Base-by-base conservation (phyloP, 1,140 invertebrate genomes). In the Aphelenchoides avenae region DNA sequence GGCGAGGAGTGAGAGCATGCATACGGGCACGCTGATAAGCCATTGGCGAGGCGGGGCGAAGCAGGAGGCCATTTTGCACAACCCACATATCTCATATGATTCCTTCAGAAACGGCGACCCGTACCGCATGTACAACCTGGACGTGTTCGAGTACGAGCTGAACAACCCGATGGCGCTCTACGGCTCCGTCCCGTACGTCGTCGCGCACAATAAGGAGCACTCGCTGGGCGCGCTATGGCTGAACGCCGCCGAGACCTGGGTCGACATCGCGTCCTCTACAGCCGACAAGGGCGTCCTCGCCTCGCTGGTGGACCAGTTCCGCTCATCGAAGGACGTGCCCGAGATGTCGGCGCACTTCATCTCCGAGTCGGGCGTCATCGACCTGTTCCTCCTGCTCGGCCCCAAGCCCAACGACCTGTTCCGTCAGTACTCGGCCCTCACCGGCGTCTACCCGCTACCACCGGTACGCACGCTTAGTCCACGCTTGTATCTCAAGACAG, bases 111-210 rank as follows among this genome's bases (percentile, higher is more conserved):
- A 51, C 24, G 42, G 82, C 1, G 92, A 97, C 71, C 95, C 95
- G 0, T 98, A 97, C 77, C 83, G 95, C 26, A 79, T 99, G 13
- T 99, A 91, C 76, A 99, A 98, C 81, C 80, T 97, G 71, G 95
- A 99, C 81, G 93, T 99, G 0, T 99, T 98, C 81, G 94, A 99
- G 79, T 99, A 95, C 79, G 89, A 99, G 76, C 48, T 94, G 0
- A 85, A 94, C 64, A 91, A 87, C 70, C 85, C 84, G 36, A 98
- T 98, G 93, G 86, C 93, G 13, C 79, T 99, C 1, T 99, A 99
- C 79, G 95, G 91, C 33, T 84, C 91, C 1, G 83, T 97, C 43
- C 95, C 95, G 0, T 86, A 96, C 42, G 83, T 97, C 66, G 85
- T 94, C 66, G 89, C 90, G 47, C 93, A 98, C 77, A 89, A 88